A percentile compares a stretch with the other conserved stretches of the same genome.
These are phyloP conservation scores for Masticophis lateralis DNA, from an alignment of 2,797 vertebrate species.

Conservation along the genomic window DNA sequence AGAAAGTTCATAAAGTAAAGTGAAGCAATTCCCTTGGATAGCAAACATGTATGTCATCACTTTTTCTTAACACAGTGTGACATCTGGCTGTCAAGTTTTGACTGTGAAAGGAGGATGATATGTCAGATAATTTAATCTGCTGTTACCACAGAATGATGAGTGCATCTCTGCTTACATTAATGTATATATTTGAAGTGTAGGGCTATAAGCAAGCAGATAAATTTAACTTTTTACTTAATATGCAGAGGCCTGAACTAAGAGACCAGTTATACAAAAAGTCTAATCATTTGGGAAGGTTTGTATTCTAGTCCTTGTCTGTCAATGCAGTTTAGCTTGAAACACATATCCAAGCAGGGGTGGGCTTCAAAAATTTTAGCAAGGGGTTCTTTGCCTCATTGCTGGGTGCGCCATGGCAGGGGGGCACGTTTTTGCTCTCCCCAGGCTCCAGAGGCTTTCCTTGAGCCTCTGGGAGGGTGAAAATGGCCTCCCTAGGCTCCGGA, in stretches of 20 bases:
- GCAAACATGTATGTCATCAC: neutral
- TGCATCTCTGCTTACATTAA: neutral
- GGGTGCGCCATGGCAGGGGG: too few species aligned
- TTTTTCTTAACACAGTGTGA: neutral
- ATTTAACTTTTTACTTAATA: neutral
- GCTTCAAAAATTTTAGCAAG: too few species aligned
- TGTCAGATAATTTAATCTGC: neutral
- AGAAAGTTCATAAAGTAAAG: neutral
- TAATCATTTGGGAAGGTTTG: neutral
- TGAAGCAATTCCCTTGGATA: neutral
- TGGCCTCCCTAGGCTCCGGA: too few species aligned
- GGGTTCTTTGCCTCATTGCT: too few species aligned
- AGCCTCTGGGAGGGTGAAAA: too few species aligned
- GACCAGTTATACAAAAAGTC: neutral
- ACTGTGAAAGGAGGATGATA: neutral
- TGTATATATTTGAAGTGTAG: neutral
- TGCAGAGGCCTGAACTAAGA: neutral
- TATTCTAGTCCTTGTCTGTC: neutral
- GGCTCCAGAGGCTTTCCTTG: too few species aligned
- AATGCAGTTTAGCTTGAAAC: neutral
- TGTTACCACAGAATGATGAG: neutral
- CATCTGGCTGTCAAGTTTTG: neutral
- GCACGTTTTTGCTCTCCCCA: too few species aligned
- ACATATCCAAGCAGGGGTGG: neutral
- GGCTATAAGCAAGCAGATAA: neutral